phyloP scores from a whole-genome alignment of 2,888 invertebrate genomes.

The Zootermopsis nevadensis region DNA sequence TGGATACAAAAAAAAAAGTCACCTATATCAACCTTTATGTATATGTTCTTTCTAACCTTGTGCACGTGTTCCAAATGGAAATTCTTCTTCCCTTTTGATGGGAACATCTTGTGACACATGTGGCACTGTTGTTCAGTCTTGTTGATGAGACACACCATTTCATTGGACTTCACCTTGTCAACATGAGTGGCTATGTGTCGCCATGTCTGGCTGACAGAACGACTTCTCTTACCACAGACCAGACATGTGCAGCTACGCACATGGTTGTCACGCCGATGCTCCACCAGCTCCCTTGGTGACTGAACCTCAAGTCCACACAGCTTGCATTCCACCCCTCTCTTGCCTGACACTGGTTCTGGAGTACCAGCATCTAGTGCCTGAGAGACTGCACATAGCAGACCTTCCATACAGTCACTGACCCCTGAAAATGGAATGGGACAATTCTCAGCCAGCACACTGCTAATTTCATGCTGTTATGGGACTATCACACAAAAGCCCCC shows the following conservation, averaged over 20 bases:
- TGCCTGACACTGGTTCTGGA: not conserved
- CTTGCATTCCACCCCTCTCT: conserved; percentile 43
- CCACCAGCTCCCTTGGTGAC: conserved; percentile 41
- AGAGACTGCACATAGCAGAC: conserved; percentile 39
- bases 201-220: conserved; percentile 48
- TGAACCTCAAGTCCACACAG: conserved; percentile 42
- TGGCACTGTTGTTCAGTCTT: conserved; percentile 39
- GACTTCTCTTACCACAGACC: conserved; percentile 50
- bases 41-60: conserved; percentile 43
- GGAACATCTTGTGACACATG: conserved; percentile 46
- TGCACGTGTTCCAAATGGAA: conserved; percentile 45
- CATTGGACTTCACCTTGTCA: not conserved
- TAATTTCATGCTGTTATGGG: too few relatives aligned
- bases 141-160: not conserved
- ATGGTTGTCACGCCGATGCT: conserved; percentile 47
- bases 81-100: conserved; percentile 47
- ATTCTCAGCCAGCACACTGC: too few relatives aligned
- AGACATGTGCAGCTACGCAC: conserved; percentile 51
- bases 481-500: too few relatives aligned
- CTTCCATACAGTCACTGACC: conserved; percentile 42
- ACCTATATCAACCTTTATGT: too few relatives aligned
- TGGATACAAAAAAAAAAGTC: not conserved
- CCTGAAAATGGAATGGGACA: not conserved
- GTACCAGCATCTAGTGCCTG: not conserved
- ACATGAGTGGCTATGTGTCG: conserved; percentile 49